A percentile compares a stretch with the other conserved stretches of the same genome.
Conservation (phyloP, 2,888 invertebrate genomes). For the Xylota sylvarum region DNA sequence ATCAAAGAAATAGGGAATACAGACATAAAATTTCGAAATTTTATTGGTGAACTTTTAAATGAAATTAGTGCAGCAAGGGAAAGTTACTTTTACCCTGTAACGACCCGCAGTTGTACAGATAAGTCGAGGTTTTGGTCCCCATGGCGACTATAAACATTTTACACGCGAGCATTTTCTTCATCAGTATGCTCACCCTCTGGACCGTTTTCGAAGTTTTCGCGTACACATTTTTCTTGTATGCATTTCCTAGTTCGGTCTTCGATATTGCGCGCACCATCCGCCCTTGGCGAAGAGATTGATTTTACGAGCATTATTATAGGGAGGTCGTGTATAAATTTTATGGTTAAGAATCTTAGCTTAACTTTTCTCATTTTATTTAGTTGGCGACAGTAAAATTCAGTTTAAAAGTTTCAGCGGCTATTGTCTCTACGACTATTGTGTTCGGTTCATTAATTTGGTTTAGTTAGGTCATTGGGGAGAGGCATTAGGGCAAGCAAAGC, state of each 20-base stretch:
- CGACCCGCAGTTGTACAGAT: slow-evolving; percentile 50
- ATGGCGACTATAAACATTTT: slow-evolving; percentile 62
- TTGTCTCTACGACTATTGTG: background rate
- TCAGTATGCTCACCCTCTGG: slow-evolving; percentile 31
- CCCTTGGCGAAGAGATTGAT: slow-evolving; percentile 37
- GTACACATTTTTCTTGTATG: slow-evolving; percentile 14
- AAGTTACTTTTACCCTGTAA: slow-evolving; percentile 52
- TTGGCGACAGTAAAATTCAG: slow-evolving; percentile 31
- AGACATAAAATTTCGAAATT: slow-evolving; percentile 58
- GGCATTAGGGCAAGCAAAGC: background rate
- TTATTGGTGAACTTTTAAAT: slow-evolving; percentile 68
- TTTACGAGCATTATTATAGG: slow-evolving; percentile 53
- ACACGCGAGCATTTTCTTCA: slow-evolving; percentile 62
- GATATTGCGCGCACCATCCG: background rate
- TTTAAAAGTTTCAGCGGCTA: slow-evolving; percentile 13
- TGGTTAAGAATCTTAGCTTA: slow-evolving; percentile 22
- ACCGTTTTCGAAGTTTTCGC: slow-evolving; percentile 47
- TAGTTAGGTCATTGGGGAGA: background rate
- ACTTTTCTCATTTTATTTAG: slow-evolving; percentile 55
- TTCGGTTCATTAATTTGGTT: slow-evolving; percentile 5
- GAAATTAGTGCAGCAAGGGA: slow-evolving; percentile 60
- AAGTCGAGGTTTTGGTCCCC: slow-evolving; percentile 52
- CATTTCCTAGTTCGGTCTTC: background rate
- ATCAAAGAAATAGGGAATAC: slow-evolving; percentile 27
- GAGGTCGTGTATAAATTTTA: slow-evolving; percentile 46